Evolutionary conservation across 1,140 invertebrate species (phyloP).

Genomic region (Drosophila arawakana): DNA sequence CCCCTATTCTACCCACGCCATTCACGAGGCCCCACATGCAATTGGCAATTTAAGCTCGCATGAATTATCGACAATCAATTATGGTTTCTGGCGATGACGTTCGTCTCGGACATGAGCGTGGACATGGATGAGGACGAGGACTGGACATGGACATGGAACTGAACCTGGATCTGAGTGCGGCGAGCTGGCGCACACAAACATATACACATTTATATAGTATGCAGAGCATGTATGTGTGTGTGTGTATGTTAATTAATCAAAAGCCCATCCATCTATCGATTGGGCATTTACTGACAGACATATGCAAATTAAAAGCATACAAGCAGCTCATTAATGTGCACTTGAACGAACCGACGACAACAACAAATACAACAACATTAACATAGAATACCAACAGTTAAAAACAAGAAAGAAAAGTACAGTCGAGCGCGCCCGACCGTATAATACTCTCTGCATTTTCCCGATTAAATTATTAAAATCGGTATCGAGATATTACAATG

Average conservation of each 20-base stretch:
- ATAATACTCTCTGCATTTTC: too few species aligned
- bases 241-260: slow-evolving; percentile 79
- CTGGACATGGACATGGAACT: slow-evolving; percentile 15
- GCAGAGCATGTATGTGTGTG: slow-evolving; percentile 20
- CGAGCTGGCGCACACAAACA: neutral
- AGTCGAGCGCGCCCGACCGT: too few species aligned
- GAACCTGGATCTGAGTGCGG: slow-evolving; percentile 1
- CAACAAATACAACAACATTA: slow-evolving; percentile 3
- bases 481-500: too few species aligned
- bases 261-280: slow-evolving; percentile 79
- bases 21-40: slow-evolving; percentile 51
- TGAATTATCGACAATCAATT: slow-evolving; percentile 82
- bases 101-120: slow-evolving; percentile 16
- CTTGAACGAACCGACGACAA: slow-evolving; percentile 51
- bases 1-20: too few species aligned
- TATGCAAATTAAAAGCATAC: slow-evolving; percentile 82
- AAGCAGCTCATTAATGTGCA: slow-evolving; percentile 78
- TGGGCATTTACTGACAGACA: slow-evolving; percentile 77
- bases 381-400: slow-evolving; percentile 4
- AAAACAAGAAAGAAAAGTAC: too few species aligned
- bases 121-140: slow-evolving; percentile 9
- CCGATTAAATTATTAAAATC: too few species aligned
- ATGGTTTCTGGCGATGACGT: slow-evolving; percentile 76
- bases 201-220: neutral
- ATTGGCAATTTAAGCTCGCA: slow-evolving; percentile 82